phyloP scores from a whole-genome alignment of 1,140 invertebrate genomes.

The Drosophila bifasciata region DNA sequence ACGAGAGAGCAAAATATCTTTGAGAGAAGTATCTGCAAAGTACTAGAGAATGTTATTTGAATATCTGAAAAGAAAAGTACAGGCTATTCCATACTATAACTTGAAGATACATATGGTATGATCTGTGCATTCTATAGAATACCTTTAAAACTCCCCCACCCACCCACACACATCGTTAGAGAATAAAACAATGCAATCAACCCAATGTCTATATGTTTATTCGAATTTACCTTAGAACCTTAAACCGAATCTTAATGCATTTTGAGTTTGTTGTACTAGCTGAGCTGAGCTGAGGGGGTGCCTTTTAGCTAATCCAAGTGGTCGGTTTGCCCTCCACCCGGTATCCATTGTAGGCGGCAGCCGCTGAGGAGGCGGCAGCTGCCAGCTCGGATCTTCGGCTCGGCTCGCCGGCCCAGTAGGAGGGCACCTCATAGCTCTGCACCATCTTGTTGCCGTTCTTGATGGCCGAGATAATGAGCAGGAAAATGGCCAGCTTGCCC shows the following conservation, averaged over 20 bases:
- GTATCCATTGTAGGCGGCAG: constrained; percentile 78
- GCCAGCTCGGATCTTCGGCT: constrained; percentile 76
- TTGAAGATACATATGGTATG: too few relatives aligned
- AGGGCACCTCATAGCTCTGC: constrained; percentile 78
- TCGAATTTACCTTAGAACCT: constrained; percentile 45
- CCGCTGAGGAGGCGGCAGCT: constrained; percentile 70
- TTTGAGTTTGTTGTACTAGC: not conserved
- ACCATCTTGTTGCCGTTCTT: constrained; percentile 84
- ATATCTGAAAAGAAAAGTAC: too few relatives aligned
- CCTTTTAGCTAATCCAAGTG: constrained; percentile 74
- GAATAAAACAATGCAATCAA: constrained; percentile 7
- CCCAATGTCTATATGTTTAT: constrained; percentile 57
- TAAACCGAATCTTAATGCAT: constrained; percentile 42
- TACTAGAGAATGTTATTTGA: too few relatives aligned
- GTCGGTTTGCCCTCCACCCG: constrained; percentile 83
- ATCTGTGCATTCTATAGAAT: too few relatives aligned
- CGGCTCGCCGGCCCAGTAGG: constrained; percentile 80
- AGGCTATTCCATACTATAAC: too few relatives aligned
- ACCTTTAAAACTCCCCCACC: too few relatives aligned
- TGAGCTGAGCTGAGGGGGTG: not conserved
- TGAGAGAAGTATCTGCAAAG: too few relatives aligned
- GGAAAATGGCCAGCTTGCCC: constrained; percentile 87
- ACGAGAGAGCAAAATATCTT: too few relatives aligned
- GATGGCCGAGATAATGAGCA: constrained; percentile 87
- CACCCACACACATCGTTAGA: too few relatives aligned